Percentiles rank a stretch among this genome's conserved stretches.
These are phyloP conservation scores for Acipenser oxyrinchus DNA, from an alignment of 2,797 vertebrate genomes.

Conservation along the genomic window DNA sequence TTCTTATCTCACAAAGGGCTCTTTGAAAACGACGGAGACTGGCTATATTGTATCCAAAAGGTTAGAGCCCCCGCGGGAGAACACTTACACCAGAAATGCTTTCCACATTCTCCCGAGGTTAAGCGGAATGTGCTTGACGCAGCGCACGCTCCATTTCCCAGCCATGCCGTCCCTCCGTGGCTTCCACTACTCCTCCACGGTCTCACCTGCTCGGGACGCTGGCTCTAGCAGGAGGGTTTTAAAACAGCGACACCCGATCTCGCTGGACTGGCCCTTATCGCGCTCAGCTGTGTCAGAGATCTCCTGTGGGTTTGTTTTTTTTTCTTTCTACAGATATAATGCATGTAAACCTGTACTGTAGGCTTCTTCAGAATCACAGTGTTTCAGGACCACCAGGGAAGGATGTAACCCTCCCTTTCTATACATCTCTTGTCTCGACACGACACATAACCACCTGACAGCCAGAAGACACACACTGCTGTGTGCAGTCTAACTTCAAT, in stretches of 20 bases:
- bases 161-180: constrained; percentile 10
- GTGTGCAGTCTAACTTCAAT: too few species aligned
- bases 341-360: constrained; percentile 70
- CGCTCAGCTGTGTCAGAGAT: not conserved
- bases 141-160: constrained; percentile 33
- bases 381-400: too few species aligned
- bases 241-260: not conserved
- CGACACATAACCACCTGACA: too few species aligned
- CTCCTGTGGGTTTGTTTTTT: not conserved
- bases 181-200: not conserved
- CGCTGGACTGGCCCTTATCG: constrained; percentile 4
- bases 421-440: too few species aligned
- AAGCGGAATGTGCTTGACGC: constrained; percentile 52
- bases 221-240: not conserved
- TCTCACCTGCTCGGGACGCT: constrained; percentile 1
- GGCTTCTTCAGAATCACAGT: constrained; percentile 13
- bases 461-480: too few species aligned
- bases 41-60: constrained; percentile 69
- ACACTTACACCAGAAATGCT: constrained; percentile 44
- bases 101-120: constrained; percentile 59
- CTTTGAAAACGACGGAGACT: constrained; percentile 68
- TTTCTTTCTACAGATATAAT: constrained; percentile 3
- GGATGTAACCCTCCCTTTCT: too few species aligned
- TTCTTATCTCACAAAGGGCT: constrained; percentile 58
- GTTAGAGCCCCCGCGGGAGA: constrained; percentile 56